Conservation (phyloP, 2,888 invertebrate genomes). For the Trichopria drosophilae region DNA sequence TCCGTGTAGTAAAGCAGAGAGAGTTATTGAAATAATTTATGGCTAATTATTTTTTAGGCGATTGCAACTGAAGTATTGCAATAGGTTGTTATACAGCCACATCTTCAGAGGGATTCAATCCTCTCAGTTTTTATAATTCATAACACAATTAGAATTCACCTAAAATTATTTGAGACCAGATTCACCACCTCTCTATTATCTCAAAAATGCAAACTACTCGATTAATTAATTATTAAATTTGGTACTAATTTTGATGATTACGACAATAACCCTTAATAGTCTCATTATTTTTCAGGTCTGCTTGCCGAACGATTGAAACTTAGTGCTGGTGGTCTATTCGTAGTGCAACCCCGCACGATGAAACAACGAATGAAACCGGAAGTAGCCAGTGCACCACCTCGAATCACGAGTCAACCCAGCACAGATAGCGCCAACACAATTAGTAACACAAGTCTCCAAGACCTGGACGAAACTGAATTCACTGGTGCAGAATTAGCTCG, state of each 20-base stretch:
- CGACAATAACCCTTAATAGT: no score
- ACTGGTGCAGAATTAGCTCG: constrained; percentile 70
- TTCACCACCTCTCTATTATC: no score
- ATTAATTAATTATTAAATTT: neutral
- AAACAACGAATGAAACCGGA: constrained; percentile 41
- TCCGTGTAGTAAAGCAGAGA: no score
- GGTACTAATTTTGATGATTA: neutral
- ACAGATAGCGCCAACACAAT: constrained; percentile 64
- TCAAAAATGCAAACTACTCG: no score
- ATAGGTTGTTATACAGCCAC: no score
- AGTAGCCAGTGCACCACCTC: constrained; percentile 50
- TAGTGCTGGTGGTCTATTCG: constrained; percentile 54
- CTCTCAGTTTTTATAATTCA: no score
- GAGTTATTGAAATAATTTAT: no score
- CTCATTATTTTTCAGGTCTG: constrained; percentile 41
- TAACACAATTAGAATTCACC: no score
- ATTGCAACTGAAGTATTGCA: no score
- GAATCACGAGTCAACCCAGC: constrained; percentile 59
- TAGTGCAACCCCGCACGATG: constrained; percentile 30
- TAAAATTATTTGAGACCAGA: no score
- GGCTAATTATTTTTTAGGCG: no score
- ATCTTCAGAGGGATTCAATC: no score
- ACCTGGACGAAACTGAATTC: constrained; percentile 70
- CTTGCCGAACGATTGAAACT: constrained; percentile 45
- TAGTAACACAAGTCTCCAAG: constrained; percentile 76